These are phyloP conservation scores for Dreissena rostriformis DNA, from an alignment of 1,140 invertebrate species.

Conservation along the genomic window DNA sequence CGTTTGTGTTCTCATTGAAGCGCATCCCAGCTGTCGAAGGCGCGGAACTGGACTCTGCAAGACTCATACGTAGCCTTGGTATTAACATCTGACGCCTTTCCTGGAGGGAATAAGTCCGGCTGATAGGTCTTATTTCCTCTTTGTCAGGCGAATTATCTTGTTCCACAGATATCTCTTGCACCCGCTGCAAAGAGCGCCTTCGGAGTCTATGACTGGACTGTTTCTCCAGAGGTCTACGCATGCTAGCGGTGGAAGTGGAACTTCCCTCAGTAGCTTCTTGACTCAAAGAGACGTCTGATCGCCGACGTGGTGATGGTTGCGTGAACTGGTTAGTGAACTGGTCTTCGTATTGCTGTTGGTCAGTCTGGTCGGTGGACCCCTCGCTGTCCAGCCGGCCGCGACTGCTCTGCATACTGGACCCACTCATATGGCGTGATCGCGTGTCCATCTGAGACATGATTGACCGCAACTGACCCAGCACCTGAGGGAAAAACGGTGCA, in stretches of 20 bases:
- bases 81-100: constrained; percentile 34
- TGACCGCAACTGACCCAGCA: constrained; percentile 48
- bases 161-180: constrained; percentile 18
- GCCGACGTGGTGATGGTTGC: not conserved
- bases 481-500: not conserved
- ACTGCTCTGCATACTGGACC: constrained; percentile 37
- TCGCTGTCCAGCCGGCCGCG: constrained; percentile 57
- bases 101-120: too few relatives aligned
- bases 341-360: constrained; percentile 49
- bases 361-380: constrained; percentile 50
- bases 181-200: not conserved
- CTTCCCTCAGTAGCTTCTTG: not conserved
- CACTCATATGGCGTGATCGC: constrained; percentile 52
- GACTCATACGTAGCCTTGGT: constrained; percentile 13
- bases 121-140: too few relatives aligned
- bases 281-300: not conserved
- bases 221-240: not conserved
- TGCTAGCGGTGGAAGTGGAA: not conserved
- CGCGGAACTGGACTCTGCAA: not conserved
- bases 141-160: too few relatives aligned
- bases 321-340: not conserved
- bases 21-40: not conserved
- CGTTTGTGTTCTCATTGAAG: not conserved
- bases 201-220: too few relatives aligned
- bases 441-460: constrained; percentile 24